phyloP scores from a whole-genome alignment of 2,888 invertebrate species.

The Hermodice carunculata region DNA sequence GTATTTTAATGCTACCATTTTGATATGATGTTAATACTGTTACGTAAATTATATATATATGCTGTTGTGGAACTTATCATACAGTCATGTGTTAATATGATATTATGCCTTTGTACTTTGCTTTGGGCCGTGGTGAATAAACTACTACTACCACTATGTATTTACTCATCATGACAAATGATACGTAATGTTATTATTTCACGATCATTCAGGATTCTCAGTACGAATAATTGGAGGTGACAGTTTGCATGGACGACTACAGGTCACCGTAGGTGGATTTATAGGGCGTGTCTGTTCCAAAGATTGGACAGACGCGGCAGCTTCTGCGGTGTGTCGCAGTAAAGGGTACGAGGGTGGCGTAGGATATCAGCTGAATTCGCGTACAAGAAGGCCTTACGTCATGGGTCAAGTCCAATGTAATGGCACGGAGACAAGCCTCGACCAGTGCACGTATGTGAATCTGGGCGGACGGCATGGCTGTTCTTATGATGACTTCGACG shows the following conservation, averaged over 20 bases:
- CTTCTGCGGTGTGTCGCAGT: constrained; percentile 9
- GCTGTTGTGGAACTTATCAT: neutral
- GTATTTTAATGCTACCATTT: too few relatives aligned
- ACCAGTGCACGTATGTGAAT: constrained; percentile 72
- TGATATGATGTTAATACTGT: too few relatives aligned
- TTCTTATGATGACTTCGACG: neutral
- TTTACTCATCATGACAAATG: too few relatives aligned
- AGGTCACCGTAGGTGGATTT: neutral
- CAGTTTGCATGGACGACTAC: too few relatives aligned
- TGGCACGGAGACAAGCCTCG: constrained; percentile 77
- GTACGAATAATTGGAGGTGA: too few relatives aligned
- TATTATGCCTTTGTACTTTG: too few relatives aligned
- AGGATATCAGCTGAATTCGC: constrained; percentile 69
- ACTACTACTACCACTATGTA: too few relatives aligned
- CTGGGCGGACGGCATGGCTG: constrained; percentile 11
- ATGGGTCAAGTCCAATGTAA: constrained; percentile 79
- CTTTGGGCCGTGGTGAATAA: too few relatives aligned
- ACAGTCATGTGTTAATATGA: neutral
- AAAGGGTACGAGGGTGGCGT: constrained; percentile 64
- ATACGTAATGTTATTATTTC: too few relatives aligned
- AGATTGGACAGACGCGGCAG: constrained; percentile 19
- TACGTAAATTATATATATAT: too few relatives aligned
- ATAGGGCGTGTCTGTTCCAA: constrained; percentile 19
- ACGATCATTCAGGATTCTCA: too few relatives aligned
- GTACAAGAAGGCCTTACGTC: constrained; percentile 72